Conservation (phyloP, 2,797 vertebrate species). For the Dermochelys coriacea region DNA sequence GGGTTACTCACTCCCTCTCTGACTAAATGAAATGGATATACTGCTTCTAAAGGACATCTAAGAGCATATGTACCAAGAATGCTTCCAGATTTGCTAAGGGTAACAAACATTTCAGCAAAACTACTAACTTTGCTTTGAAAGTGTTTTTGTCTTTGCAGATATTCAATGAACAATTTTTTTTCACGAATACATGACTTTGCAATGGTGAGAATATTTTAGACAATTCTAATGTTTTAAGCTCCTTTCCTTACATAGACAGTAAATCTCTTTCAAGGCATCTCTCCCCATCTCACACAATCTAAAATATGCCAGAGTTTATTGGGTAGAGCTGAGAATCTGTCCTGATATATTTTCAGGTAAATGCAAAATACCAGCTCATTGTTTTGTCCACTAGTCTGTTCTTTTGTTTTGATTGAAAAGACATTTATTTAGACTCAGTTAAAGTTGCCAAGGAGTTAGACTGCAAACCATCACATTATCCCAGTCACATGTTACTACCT, state of each 20-base stretch:
- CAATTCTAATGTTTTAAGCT: neutral
- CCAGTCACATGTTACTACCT: constrained; percentile 34
- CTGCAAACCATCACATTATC: constrained; percentile 42
- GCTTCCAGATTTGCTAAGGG: neutral
- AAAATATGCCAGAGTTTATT: neutral
- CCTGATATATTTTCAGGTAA: neutral
- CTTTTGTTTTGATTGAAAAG: constrained; percentile 42
- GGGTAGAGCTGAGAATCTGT: neutral
- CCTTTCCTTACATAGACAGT: neutral
- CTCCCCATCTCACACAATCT: neutral
- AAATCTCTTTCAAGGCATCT: neutral
- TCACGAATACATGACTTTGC: too few species aligned
- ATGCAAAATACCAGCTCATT: constrained; percentile 9
- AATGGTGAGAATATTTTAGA: neutral
- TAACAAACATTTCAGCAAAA: neutral
- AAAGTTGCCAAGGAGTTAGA: constrained; percentile 34
- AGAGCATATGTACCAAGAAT: neutral
- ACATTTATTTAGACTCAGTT: constrained; percentile 25
- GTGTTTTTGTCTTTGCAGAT: neutral
- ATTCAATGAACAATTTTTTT: neutral
- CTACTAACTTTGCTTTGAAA: neutral
- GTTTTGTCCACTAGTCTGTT: neutral
- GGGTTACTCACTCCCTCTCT: neutral
- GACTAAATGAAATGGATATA: neutral
- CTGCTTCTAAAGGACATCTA: neutral